These are phyloP conservation scores for Cotesia congregata DNA, from an alignment of 2,888 invertebrate genomes.

Conservation along the genomic window DNA sequence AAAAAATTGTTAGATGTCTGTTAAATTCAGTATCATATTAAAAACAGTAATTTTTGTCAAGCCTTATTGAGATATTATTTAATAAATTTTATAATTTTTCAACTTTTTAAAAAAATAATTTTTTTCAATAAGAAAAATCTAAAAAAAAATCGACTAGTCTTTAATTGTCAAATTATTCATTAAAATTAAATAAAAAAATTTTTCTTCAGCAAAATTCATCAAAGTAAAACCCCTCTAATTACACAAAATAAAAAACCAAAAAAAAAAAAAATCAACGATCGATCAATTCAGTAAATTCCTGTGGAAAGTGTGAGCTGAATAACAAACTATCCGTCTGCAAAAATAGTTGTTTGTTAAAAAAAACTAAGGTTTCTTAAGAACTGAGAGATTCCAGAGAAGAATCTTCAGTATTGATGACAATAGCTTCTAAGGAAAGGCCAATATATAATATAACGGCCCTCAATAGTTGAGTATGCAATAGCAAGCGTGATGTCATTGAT, in stretches of 20 bases:
- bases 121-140: no score
- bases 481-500: conserved; percentile 58
- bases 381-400: not conserved
- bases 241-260: not conserved
- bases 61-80: no score
- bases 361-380: conserved; percentile 3
- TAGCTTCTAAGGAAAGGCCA: not conserved
- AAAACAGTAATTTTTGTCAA: no score
- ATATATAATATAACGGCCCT: conserved; percentile 18
- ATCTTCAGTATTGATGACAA: not conserved
- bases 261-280: not conserved
- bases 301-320: not conserved
- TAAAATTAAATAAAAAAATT: no score
- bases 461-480: conserved; percentile 32
- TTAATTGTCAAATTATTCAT: no score
- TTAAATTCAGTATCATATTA: no score
- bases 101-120: no score
- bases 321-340: not conserved
- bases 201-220: no score
- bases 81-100: no score
- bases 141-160: no score
- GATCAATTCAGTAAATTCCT: not conserved
- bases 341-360: not conserved
- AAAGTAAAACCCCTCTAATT: not conserved
- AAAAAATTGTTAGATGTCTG: no score